Evolutionary conservation across 2,113 vertebrate genomes (phyloP).

Genomic region (Syrrhaptes paradoxus): DNA sequence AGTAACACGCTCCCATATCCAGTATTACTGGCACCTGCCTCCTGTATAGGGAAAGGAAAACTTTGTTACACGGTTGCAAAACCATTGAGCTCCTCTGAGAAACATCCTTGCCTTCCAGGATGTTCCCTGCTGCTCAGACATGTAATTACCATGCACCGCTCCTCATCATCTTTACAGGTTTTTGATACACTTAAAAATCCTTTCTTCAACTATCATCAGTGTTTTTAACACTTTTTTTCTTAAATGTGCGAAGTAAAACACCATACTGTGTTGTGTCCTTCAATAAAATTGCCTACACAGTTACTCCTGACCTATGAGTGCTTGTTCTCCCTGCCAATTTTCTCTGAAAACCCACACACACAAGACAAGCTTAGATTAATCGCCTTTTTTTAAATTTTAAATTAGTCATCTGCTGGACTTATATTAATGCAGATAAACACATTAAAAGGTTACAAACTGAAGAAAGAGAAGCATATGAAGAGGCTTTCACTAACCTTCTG

Average conservation of each 20-base stretch:
- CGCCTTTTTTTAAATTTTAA: background rate
- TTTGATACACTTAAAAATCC: constrained; percentile 20
- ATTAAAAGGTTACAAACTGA: background rate
- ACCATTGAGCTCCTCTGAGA: constrained; percentile 26
- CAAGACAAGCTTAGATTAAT: background rate
- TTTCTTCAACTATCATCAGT: constrained; percentile 8
- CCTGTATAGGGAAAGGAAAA: constrained; percentile 11
- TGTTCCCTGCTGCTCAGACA: background rate
- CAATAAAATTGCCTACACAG: background rate
- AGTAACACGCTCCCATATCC: background rate
- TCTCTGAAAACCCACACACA: background rate
- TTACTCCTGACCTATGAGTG: background rate
- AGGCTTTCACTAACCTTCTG: constrained; percentile 39
- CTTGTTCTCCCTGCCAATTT: background rate
- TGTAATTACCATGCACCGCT: constrained; percentile 25
- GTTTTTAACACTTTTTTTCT: background rate
- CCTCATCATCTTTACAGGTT: background rate
- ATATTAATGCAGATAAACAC: background rate
- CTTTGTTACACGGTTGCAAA: background rate
- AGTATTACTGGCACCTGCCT: background rate
- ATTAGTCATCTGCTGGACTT: background rate
- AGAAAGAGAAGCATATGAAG: background rate
- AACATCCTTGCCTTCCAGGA: background rate
- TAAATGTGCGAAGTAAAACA: background rate
- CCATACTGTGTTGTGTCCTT: background rate